Base-by-base conservation (phyloP, 92 coral and sea anemone species). In the Epizoanthus illoricatus region DNA sequence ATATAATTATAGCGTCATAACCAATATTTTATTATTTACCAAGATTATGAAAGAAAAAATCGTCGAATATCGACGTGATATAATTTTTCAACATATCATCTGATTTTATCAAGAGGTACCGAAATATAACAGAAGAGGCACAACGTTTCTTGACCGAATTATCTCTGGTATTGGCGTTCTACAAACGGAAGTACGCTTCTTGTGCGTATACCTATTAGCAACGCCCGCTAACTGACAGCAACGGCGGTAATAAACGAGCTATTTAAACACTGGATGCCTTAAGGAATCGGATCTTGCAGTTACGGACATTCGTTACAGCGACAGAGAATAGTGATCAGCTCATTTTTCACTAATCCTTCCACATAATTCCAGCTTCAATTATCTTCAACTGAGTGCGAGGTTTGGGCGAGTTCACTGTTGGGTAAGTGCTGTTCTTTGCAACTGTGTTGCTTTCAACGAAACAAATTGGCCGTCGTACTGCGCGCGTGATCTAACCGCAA, bases 401-500 rank as follows among this genome's bases (percentile, higher is more conserved):
- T 11, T 13, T 23, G 13, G 47, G 72, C 28, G 72, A 23, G 47
- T 67, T 13, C 70, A 24, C 4, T 39, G 16, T 65, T 24, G 17
- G 70, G 18, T 49, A 49, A 39, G 9, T 36, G 4, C 42, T 11
- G 10, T 68, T 39, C 3, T 4, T 39, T 68, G 45, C 12, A 11
- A 36, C 15, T 18, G 5, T 19, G 40, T 39, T n/a, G 28, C 72
- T 68, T 68, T 68, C 20, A 64, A 18, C 40, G 13, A 15, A 10
- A 64, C 36, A 20, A 33, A 18, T 23, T 18, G 21, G 2, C 3
- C 21, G 13, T 64, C 40, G 21, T 21, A 64, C 36, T 68, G 17
- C 72, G 72, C n/a, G n/a, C n/a, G n/a, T 39, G 72, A 68, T 43
- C 19, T 11, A 68, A 68, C 72, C 49, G 49, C 72, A 68, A 28